Evolutionary conservation across 2,113 vertebrate species (phyloP).

Genomic region (Callocephalon fimbriatum): DNA sequence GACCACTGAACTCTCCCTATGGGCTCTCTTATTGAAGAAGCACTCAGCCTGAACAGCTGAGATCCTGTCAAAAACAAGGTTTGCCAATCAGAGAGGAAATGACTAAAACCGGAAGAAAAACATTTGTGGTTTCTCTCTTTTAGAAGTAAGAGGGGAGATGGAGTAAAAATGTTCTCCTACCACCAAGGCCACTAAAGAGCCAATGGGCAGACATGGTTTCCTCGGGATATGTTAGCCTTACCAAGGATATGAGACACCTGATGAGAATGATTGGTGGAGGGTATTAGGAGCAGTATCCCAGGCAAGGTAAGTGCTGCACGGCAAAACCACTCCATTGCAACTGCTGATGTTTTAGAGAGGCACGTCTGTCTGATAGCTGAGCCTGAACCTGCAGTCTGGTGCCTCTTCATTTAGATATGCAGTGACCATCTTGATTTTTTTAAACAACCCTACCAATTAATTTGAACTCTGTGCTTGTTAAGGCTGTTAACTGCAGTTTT

Average conservation of each 20-base stretch:
- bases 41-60: not conserved
- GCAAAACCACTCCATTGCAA: fast-evolving
- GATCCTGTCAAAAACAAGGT: not conserved
- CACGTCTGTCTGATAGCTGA: not conserved
- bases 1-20: not conserved
- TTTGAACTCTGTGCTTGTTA: not conserved
- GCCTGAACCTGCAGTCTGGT: not conserved
- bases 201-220: not conserved
- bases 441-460: not conserved
- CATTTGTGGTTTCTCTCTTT: conserved; percentile 41
- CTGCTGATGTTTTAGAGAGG: not conserved
- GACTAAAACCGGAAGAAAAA: conserved; percentile 63
- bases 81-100: conserved; percentile 55
- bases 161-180: not conserved
- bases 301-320: not conserved
- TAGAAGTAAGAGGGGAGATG: not conserved
- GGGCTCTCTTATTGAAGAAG: not conserved
- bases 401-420: not conserved
- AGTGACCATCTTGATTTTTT: fast-evolving
- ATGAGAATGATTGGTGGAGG: not conserved
- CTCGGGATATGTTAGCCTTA: not conserved
- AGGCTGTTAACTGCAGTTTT: not conserved
- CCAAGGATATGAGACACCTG: fast-evolving
- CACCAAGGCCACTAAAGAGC: not conserved
- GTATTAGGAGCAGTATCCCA: fast-evolving